Conservation (phyloP, 2,888 invertebrate genomes). For the Eupeodes luniger region DNA sequence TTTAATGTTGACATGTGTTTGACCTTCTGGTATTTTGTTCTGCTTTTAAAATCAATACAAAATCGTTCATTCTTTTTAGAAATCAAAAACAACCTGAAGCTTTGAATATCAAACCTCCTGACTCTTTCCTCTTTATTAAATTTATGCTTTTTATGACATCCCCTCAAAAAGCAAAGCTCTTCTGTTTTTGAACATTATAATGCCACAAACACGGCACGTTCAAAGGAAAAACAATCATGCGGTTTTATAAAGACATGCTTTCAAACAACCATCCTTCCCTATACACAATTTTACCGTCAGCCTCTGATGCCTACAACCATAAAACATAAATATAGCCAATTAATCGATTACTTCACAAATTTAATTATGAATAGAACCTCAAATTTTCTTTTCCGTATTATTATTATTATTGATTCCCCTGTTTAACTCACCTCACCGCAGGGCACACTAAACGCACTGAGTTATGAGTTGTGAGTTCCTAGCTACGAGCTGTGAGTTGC, state of each 20-base stretch:
- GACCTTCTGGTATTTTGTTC: background rate
- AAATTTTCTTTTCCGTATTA: conserved; percentile 18
- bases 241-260: background rate
- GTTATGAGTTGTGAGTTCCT: too few species aligned
- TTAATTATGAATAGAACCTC: conserved; percentile 41
- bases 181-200: background rate
- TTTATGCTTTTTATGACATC: background rate
- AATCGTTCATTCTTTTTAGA: background rate
- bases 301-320: background rate
- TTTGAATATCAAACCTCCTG: background rate
- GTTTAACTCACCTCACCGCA: background rate
- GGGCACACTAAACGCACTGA: too few species aligned
- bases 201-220: background rate
- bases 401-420: background rate
- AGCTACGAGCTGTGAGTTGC: background rate
- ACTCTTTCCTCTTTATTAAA: too few species aligned
- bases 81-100: background rate
- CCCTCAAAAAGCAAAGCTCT: background rate
- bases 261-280: background rate
- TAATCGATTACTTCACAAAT: conserved; percentile 39
- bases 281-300: background rate
- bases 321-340: conserved; percentile 20
- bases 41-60: background rate
- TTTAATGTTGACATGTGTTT: background rate
- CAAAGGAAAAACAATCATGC: background rate